Base-by-base conservation (phyloP, 2,113 vertebrate genomes). In the Hippocampus abdominalis region DNA sequence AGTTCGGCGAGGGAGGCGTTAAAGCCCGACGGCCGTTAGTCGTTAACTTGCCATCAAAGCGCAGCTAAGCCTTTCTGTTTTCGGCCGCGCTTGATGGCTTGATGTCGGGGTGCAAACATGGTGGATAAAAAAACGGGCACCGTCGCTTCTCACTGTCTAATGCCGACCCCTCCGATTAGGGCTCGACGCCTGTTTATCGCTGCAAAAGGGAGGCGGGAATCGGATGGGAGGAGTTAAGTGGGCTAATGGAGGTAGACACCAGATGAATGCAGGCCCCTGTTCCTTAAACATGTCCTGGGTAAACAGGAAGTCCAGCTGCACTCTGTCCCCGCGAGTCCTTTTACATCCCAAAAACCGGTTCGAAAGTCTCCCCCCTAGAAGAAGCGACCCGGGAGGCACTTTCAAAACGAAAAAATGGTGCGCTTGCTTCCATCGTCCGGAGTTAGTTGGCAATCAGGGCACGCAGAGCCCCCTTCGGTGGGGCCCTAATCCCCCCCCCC, bases 391-490 rank as follows among this genome's bases (percentile, higher is more conserved):
- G 39, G 39, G 13, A 16, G 57, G 23, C 13, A 18, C 16, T 63
- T 18, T 32, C 29, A 63, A 63, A 40, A 63, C 21, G 12, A 25
- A 36, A 36, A 48, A 42, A 36, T 46, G 2, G 2, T 21, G 60
- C n/a, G 66, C 32, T 40, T n/a, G 66, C 32, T 40, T n/a, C 7
- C 15, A 36, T 51, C 25, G 20, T 32, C 10, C 25, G 20, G 27
- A 85, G 93, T 95, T 95, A 93, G 93, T 97, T 97, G 94, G 93
- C 94, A 96, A 94, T 94, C 96, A 93, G 93, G 92, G 94, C 95
- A 96, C 92, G 94, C 91, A 95, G 94, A 91, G 93, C 92, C 94
- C 92, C 93, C 93, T 93, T 93, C 94, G 93, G 46, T 16, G 15
- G 93, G 85, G 84, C 80, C 95, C 93, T 98, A 98, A 97, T 98